Conservation (phyloP, 2,888 invertebrate species). For the Colletes collaris region DNA sequence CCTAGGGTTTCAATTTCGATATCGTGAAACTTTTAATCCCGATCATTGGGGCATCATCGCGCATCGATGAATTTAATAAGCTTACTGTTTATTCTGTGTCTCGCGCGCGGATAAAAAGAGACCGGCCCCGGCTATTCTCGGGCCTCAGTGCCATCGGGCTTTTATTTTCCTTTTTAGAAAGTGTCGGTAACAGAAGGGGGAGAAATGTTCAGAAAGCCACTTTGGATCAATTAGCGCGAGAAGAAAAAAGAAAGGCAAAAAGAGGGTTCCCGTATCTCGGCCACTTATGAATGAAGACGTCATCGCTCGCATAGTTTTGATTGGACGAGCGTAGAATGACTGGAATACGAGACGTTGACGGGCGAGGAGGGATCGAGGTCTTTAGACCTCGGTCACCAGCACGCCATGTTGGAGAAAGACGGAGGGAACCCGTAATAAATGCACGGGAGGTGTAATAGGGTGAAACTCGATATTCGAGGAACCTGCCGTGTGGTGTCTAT, state of each 20-base stretch:
- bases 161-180: slow-evolving; percentile 6
- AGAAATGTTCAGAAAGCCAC: slow-evolving; percentile 49
- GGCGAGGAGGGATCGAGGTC: slow-evolving; percentile 59
- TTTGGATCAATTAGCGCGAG: slow-evolving; percentile 68
- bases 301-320: slow-evolving; percentile 67
- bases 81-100: too few species aligned
- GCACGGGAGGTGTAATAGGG: slow-evolving; percentile 71
- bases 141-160: slow-evolving; percentile 3
- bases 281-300: slow-evolving; percentile 68
- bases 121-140: not conserved
- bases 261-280: slow-evolving; percentile 35
- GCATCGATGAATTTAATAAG: too few species aligned
- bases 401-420: slow-evolving; percentile 34
- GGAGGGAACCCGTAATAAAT: slow-evolving; percentile 68
- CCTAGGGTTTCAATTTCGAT: too few species aligned
- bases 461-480: slow-evolving; percentile 71
- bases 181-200: slow-evolving; percentile 13
- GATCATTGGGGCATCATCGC: not conserved
- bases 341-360: slow-evolving; percentile 72
- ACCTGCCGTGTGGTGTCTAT: slow-evolving; percentile 53
- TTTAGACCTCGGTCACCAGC: slow-evolving; percentile 23
- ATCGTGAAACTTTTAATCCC: not conserved
- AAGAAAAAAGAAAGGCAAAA: slow-evolving; percentile 41
- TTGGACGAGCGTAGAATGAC: slow-evolving; percentile 61
- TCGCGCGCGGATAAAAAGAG: too few species aligned